phyloP scores from a whole-genome alignment of 2,113 vertebrate genomes.

The Scomber scombrus region DNA sequence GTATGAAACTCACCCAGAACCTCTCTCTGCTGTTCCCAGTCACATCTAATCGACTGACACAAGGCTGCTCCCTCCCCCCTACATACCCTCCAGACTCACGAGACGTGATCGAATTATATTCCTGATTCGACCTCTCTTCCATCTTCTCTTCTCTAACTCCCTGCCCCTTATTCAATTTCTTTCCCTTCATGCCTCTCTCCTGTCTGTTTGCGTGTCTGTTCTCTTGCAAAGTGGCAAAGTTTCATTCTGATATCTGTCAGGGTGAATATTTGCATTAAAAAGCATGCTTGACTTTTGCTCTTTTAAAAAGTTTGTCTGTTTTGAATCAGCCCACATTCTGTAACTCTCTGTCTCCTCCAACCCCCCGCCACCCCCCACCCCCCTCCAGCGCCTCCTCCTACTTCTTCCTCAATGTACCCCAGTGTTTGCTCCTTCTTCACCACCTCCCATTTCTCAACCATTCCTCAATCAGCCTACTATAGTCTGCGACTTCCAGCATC shows the following conservation, averaged over 20 bases:
- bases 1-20: slow-evolving; percentile 15
- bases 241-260: slow-evolving; percentile 18
- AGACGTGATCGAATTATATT: slow-evolving; percentile 76
- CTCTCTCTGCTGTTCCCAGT: slow-evolving; percentile 39
- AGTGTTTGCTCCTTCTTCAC: slow-evolving; percentile 59
- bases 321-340: slow-evolving; percentile 44
- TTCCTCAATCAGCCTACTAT: slow-evolving; percentile 74
- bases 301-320: slow-evolving; percentile 40
- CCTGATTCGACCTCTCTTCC: slow-evolving; percentile 33
- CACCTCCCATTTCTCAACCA: slow-evolving; percentile 41
- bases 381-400: slow-evolving; percentile 23
- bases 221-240: neutral
- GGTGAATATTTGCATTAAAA: slow-evolving; percentile 23
- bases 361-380: slow-evolving; percentile 8
- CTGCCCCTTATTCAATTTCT: slow-evolving; percentile 45
- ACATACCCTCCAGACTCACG: slow-evolving; percentile 62
- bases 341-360: slow-evolving; percentile 38
- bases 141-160: slow-evolving; percentile 39
- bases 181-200: slow-evolving; percentile 22
- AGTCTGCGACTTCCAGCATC: slow-evolving; percentile 49
- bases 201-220: neutral
- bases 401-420: slow-evolving; percentile 64
- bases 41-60: slow-evolving; percentile 55
- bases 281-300: slow-evolving; percentile 29
- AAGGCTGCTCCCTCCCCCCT: slow-evolving; percentile 23